Conservation (phyloP, 1,140 invertebrate species). For the Penaeus indicus region DNA sequence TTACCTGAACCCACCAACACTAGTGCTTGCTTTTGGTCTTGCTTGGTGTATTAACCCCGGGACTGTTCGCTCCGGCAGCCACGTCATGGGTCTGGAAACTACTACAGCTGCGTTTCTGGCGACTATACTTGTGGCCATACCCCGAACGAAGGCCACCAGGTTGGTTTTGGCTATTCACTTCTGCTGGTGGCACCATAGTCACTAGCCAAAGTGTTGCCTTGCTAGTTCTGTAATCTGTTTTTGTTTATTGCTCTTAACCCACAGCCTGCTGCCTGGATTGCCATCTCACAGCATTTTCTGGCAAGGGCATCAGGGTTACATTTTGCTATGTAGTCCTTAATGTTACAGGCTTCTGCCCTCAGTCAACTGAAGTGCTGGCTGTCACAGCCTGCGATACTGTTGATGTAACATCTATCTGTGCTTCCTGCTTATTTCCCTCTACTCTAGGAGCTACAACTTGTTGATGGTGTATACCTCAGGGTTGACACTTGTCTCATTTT, state of each 20-base stretch:
- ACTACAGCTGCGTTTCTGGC: constrained; percentile 66
- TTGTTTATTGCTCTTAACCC: constrained; percentile 47
- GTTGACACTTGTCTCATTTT: background rate
- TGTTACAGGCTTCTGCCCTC: constrained; percentile 60
- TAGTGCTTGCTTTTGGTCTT: background rate
- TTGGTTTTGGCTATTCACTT: constrained; percentile 52
- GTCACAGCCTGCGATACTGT: constrained; percentile 39
- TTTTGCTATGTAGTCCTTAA: constrained; percentile 41
- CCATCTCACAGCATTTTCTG: constrained; percentile 51
- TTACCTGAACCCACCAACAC: constrained; percentile 19
- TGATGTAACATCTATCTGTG: constrained; percentile 53
- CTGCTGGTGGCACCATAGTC: constrained; percentile 39
- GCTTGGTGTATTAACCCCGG: constrained; percentile 55
- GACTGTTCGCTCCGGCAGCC: constrained; percentile 62
- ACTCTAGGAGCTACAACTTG: background rate
- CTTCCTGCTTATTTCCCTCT: constrained; percentile 33
- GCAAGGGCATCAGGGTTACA: constrained; percentile 57
- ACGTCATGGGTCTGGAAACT: constrained; percentile 65
- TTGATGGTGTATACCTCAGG: too few relatives aligned
- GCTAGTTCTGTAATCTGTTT: constrained; percentile 35
- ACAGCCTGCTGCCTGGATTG: constrained; percentile 61
- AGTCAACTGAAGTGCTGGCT: constrained; percentile 57
- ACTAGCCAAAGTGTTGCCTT: constrained; percentile 47
- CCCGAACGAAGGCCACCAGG: constrained; percentile 64
- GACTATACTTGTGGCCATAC: constrained; percentile 66